A percentile compares a stretch with the other conserved stretches of the same genome.
Evolutionary conservation across 2,113 vertebrate species (phyloP).

Genomic region (Lasiurus borealis): DNA sequence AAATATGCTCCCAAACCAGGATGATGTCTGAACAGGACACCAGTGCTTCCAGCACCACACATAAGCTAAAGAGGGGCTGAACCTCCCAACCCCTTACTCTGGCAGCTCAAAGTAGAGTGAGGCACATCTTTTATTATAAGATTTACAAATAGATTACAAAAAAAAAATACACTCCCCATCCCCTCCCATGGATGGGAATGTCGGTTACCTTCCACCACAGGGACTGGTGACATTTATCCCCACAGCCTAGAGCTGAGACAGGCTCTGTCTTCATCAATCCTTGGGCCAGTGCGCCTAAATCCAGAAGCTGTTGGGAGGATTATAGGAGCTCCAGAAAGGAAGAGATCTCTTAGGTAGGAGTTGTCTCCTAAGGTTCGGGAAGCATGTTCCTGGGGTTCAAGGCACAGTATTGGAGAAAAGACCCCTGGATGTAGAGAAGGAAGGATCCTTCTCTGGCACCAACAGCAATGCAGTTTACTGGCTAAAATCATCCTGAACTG

Average conservation of each 20-base stretch:
- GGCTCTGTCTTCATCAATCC: neutral
- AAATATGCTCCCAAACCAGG: neutral
- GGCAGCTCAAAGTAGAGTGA: constrained; percentile 43
- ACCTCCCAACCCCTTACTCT: neutral
- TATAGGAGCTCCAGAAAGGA: constrained; percentile 14
- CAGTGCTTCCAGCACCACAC: neutral
- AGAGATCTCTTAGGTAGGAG: neutral
- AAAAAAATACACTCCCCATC: neutral
- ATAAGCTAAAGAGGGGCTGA: neutral
- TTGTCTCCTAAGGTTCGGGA: neutral
- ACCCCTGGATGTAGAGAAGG: neutral
- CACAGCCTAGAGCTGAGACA: neutral
- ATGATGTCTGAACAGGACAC: neutral
- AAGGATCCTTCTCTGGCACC: constrained; percentile 67
- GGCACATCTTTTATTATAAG: constrained; percentile 62
- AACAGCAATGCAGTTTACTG: constrained; percentile 67
- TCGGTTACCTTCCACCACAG: neutral
- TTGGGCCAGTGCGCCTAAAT: neutral
- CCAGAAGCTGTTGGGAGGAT: neutral
- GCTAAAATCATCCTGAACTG: constrained; percentile 56
- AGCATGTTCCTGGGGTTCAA: constrained; percentile 35
- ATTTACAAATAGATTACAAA: constrained; percentile 66
- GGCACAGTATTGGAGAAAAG: constrained; percentile 46
- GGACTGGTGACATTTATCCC: neutral
- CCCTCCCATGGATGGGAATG: neutral